phyloP scores from a whole-genome alignment of 2,888 invertebrate species.

The Cerastis rubricosa region DNA sequence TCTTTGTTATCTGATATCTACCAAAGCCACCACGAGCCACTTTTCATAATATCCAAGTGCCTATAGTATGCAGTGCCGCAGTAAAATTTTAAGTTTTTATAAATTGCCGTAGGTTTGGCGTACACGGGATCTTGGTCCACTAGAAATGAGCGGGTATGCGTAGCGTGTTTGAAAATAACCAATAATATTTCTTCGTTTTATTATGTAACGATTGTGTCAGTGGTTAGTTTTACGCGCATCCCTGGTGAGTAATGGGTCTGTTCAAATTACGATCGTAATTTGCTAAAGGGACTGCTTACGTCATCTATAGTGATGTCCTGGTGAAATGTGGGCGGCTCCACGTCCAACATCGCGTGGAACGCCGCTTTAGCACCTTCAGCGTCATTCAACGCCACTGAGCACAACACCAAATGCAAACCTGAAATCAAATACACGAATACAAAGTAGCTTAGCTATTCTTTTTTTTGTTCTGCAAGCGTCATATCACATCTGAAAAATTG shows the following conservation, averaged over 20 bases:
- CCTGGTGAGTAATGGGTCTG: neutral
- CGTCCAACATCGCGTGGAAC: constrained; percentile 97
- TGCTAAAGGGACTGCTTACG: constrained; percentile 69
- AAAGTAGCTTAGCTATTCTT: neutral
- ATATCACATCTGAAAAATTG: neutral
- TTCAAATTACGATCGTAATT: neutral
- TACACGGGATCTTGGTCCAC: neutral
- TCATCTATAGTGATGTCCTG: constrained; percentile 87
- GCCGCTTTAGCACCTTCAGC: constrained; percentile 98
- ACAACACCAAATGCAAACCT: constrained; percentile 97
- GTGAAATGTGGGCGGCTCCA: constrained; percentile 91
- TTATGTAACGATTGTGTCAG: neutral
- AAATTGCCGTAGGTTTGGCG: neutral
- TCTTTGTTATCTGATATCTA: neutral
- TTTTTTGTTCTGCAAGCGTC: neutral
- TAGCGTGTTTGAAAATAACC: neutral
- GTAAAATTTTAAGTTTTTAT: neutral
- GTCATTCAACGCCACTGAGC: constrained; percentile 97
- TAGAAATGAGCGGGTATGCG: neutral
- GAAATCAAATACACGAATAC: constrained; percentile 58
- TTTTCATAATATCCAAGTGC: neutral
- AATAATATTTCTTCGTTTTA: neutral
- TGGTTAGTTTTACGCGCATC: neutral
- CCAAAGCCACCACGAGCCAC: neutral
- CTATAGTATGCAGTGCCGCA: neutral